phyloP scores from a whole-genome alignment of 2,113 vertebrate species.

The Orycteropus afer region DNA sequence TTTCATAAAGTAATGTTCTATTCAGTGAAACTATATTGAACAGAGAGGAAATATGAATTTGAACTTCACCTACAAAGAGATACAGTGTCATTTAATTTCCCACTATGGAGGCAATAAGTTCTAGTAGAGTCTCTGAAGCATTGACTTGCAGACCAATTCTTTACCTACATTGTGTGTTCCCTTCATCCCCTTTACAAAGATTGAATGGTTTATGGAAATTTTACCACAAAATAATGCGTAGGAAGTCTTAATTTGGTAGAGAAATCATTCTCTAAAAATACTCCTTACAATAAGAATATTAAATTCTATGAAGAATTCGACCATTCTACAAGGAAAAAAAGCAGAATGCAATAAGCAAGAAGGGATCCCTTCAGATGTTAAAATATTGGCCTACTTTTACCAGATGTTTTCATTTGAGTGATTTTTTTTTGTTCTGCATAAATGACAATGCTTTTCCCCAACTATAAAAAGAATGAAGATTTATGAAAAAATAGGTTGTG shows the following conservation, averaged over 20 bases:
- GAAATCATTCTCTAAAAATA: conserved; percentile 35
- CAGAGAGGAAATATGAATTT: conserved; percentile 79
- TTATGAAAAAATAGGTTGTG: conserved; percentile 68
- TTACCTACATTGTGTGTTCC: conserved; percentile 68
- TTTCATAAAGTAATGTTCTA: conserved; percentile 42
- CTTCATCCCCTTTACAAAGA: conserved; percentile 50
- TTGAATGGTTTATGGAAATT: conserved; percentile 30
- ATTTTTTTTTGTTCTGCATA: conserved; percentile 40
- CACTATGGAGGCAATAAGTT: conserved; percentile 71
- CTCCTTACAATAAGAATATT: background rate
- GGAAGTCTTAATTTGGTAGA: background rate
- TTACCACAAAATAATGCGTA: background rate
- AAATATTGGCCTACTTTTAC: conserved; percentile 53
- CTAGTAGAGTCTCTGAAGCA: conserved; percentile 62
- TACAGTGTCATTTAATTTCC: conserved; percentile 76
- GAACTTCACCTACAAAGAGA: conserved; percentile 74
- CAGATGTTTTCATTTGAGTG: conserved; percentile 79
- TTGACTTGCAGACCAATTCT: conserved; percentile 55
- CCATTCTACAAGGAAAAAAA: conserved; percentile 40
- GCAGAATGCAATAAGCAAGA: background rate
- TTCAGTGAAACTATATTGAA: conserved; percentile 78
- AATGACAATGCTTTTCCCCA: conserved; percentile 72
- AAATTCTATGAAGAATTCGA: background rate
- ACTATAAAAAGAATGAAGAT: conserved; percentile 71
- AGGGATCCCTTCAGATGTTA: conserved; percentile 52